phyloP scores from a whole-genome alignment of 2,113 vertebrate species.

The Chaetorhynchus papuensis region DNA sequence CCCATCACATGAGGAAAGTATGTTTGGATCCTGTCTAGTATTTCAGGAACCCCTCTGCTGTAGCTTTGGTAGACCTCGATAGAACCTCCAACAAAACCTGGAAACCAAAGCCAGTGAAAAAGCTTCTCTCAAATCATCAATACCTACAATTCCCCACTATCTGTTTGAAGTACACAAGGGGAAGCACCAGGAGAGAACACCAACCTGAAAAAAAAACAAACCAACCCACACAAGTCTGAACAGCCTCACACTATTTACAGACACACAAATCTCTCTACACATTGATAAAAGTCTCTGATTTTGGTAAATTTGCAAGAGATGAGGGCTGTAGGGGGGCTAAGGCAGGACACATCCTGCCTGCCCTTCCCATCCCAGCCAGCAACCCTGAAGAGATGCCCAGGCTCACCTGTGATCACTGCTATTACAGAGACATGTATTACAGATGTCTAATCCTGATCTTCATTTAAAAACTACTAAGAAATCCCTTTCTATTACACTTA shows the following conservation, averaged over 20 bases:
- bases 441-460: not conserved
- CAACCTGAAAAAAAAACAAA: not conserved
- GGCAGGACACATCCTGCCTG: not conserved
- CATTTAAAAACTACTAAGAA: not conserved
- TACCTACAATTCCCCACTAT: not conserved
- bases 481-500: not conserved
- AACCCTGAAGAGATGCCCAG: not conserved
- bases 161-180: not conserved
- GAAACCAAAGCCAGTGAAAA: not conserved
- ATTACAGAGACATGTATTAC: rapidly evolving
- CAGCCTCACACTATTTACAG: not conserved
- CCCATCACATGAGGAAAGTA: not conserved
- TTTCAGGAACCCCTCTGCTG: not conserved
- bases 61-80: not conserved
- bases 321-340: rapidly evolving
- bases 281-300: not conserved
- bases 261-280: not conserved
- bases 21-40: not conserved
- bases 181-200: not conserved
- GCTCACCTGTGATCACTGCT: not conserved
- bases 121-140: not conserved
- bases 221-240: not conserved
- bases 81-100: not conserved
- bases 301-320: not conserved
- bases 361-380: rapidly evolving